phyloP scores from a whole-genome alignment of 2,888 invertebrate genomes.

The Heliconius sara region DNA sequence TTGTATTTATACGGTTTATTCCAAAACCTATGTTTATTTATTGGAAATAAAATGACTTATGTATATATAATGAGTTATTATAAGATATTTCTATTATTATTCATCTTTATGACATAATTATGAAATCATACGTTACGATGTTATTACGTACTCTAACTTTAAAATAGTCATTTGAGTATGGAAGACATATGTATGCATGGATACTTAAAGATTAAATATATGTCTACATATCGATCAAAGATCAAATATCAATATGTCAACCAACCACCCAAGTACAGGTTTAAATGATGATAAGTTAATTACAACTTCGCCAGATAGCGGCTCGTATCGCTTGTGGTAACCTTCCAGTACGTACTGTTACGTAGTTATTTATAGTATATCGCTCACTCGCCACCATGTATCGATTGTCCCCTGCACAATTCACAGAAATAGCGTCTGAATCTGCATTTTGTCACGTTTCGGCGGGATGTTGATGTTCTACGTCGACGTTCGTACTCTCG shows the following conservation, averaged over 20 bases:
- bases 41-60: background rate
- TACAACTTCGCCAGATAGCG: background rate
- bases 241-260: no score
- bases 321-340: background rate
- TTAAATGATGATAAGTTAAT: background rate
- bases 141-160: background rate
- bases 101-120: constrained; percentile 2
- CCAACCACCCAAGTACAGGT: background rate
- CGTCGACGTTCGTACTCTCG: background rate
- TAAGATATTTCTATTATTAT: background rate
- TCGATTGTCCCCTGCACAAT: constrained; percentile 32
- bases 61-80: background rate
- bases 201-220: background rate
- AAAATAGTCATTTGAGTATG: background rate
- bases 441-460: constrained; percentile 46
- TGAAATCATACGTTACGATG: constrained; percentile 5
- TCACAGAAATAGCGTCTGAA: constrained; percentile 43
- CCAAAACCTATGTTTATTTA: background rate
- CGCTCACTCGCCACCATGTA: constrained; percentile 14
- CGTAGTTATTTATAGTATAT: constrained; percentile 21
- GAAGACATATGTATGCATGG: background rate
- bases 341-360: background rate
- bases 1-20: background rate
- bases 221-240: background rate
- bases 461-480: constrained; percentile 22